Evolutionary conservation across 2,888 invertebrate genomes (phyloP).

Genomic region (Euproctis similis): DNA sequence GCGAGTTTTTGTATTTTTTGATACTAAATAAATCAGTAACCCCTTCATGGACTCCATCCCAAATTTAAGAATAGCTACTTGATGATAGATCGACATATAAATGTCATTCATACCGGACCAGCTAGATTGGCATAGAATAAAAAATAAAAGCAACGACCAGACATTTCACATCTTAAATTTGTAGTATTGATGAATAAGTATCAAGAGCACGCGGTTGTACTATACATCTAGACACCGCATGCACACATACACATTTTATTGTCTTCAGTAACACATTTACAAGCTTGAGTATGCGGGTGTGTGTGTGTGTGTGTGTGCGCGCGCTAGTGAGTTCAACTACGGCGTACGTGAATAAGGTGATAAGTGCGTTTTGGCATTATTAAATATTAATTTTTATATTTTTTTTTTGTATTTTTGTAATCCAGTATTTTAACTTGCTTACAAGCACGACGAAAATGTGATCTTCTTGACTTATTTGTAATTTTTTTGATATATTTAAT

Average conservation of each 20-base stretch:
- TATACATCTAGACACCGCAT: constrained; percentile 35
- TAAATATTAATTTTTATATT: neutral
- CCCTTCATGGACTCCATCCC: no score
- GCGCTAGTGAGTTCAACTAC: constrained; percentile 51
- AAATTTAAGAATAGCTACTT: no score
- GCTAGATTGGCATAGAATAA: no score
- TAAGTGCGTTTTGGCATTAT: constrained; percentile 38
- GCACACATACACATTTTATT: constrained; percentile 39
- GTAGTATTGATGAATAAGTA: no score
- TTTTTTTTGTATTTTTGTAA: neutral
- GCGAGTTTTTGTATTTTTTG: no score
- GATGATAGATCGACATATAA: no score
- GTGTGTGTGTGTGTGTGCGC: constrained; percentile 33
- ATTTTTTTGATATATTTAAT: neutral
- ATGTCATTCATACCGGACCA: no score
- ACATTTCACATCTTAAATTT: no score
- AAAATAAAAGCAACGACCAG: no score
- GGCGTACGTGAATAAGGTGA: constrained; percentile 30
- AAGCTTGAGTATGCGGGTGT: no score
- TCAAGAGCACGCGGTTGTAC: constrained; percentile 27
- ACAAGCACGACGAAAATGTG: neutral
- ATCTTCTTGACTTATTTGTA: neutral
- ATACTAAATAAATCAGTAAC: no score
- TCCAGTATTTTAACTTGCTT: no score
- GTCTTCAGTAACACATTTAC: constrained; percentile 35